A percentile compares a stretch with the other conserved stretches of the same genome.
These are phyloP conservation scores for Cuculus canorus DNA, from an alignment of 2,797 vertebrate genomes.

Conservation along the genomic window DNA sequence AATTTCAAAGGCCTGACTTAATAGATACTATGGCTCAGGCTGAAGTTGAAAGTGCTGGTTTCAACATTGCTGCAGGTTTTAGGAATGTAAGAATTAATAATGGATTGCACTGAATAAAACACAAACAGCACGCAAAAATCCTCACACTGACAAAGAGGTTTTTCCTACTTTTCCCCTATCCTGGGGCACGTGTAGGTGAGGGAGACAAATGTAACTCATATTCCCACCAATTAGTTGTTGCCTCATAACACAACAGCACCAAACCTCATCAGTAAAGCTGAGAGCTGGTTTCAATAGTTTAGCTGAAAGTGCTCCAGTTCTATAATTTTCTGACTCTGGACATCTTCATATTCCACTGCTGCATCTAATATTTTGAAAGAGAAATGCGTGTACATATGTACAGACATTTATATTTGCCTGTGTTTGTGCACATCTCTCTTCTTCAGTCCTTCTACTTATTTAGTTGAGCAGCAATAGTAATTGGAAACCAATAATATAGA, in stretches of 20 bases:
- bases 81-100: slow-evolving; percentile 39
- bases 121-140: slow-evolving; percentile 21
- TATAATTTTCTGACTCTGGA: background rate
- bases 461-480: background rate
- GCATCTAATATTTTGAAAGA: background rate
- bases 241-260: background rate
- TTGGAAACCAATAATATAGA: background rate
- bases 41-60: slow-evolving; percentile 13
- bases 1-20: slow-evolving; percentile 34
- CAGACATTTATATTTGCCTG: background rate
- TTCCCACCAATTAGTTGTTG: background rate
- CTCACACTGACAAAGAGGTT: background rate
- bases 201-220: background rate
- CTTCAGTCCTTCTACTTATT: background rate
- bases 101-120: slow-evolving; percentile 29
- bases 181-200: background rate
- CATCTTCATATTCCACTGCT: background rate
- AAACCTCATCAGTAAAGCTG: background rate
- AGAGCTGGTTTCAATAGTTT: background rate
- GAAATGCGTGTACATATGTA: too few species aligned
- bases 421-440: background rate
- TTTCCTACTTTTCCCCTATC: background rate
- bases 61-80: slow-evolving; percentile 4
- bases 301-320: background rate
- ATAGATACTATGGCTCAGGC: background rate